Evolutionary conservation across 1,140 invertebrate species (phyloP), one percentile per base, ranked within the genome.

Genomic region (Musca vetustissima): DNA sequence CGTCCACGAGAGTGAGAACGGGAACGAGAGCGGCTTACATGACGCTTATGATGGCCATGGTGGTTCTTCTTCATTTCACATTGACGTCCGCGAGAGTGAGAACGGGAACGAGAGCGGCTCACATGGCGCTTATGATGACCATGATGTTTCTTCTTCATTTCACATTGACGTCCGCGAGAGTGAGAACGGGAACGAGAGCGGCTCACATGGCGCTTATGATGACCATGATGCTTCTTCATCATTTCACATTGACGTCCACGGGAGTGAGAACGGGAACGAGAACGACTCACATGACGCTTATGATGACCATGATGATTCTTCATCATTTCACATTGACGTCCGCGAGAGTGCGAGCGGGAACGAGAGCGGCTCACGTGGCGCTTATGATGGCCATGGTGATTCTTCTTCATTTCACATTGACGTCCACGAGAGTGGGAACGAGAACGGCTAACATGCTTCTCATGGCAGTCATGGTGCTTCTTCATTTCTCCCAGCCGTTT

Each of bases 1-100:
- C 65, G 64, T 7, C 55, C 19, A 36, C 61, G 6, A n/a, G 68
- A 69, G 14, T 61, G 47, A 22, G 71, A 70, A 15, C 28, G 66
- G 22, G 66, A 71, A 21, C 65, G 70, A 9, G 70, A 67, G 4
- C 66, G 8, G 17, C 66, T 67, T 0, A 22, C 19, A 7, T 9
- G 21, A 17, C 64, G 64, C 19, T 61, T 19, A 32, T 66, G 43
- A 8, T 50, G 25, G 9, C 64, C 13, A 52, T 32, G 47, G 25
- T 25, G 64, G 24, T 22, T 25, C 11, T 57, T 17, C 11, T 57
- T 17, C n/a, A 53, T 4, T 19, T 65, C 11, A 47, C 14, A 21
- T 48, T 64, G 55, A 8, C 53, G 53, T 9, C 21, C 53, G 19
- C 53, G 66, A 2, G 71, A 70, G 32, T 67, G 47, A 47, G 66